These are phyloP conservation scores for Salvator merianae DNA, from an alignment of 2,113 vertebrate genomes.

Conservation along the genomic window DNA sequence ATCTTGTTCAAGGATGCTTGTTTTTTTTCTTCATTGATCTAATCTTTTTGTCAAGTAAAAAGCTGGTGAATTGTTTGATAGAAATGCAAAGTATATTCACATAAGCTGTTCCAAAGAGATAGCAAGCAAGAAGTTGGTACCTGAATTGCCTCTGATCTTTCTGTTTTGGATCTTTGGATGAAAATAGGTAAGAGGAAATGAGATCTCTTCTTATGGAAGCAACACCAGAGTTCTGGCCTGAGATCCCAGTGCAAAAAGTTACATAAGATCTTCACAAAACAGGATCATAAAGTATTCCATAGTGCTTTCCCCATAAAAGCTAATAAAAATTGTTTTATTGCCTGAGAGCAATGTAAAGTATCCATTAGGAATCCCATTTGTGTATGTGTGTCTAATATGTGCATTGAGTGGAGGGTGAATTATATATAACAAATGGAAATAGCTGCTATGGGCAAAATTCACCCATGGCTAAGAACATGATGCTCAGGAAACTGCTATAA, in stretches of 20 bases:
- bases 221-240: not conserved
- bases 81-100: not conserved
- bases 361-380: conserved; percentile 49
- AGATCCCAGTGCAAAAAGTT: not conserved
- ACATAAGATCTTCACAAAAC: conserved; percentile 20
- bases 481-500: conserved; percentile 62
- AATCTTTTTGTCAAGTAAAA: not conserved
- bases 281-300: conserved; percentile 13
- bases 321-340: conserved; percentile 38
- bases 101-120: not conserved
- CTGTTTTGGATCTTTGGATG: not conserved
- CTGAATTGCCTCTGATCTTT: not conserved
- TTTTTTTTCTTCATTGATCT: not conserved
- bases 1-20: not conserved
- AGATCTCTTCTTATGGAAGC: not conserved
- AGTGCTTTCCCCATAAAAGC: conserved; percentile 15
- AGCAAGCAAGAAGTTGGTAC: not conserved
- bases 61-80: conserved; percentile 8
- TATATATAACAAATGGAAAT: conserved; percentile 62
- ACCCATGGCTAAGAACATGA: conserved; percentile 40
- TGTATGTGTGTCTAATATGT: conserved; percentile 19
- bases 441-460: conserved; percentile 54
- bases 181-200: conserved; percentile 12
- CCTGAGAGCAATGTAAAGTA: conserved; percentile 51
- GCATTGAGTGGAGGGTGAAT: conserved; percentile 52